A percentile compares a stretch with the other conserved stretches of the same genome.
phyloP scores from a whole-genome alignment of 2,888 invertebrate species.

The Elaeidobius kamerunicus region DNA sequence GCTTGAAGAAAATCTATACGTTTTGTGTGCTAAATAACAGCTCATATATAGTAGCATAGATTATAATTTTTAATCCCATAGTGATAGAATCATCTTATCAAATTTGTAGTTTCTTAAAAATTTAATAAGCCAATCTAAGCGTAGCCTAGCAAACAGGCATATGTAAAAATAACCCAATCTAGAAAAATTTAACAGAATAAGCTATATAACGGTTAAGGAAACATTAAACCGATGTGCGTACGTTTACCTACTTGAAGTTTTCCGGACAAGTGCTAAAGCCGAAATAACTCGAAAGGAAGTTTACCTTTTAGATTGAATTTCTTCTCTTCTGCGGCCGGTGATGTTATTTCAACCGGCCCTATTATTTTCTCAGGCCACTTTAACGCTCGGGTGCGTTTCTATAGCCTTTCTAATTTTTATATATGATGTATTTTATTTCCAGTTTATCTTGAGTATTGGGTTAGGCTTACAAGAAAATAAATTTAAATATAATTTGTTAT shows the following conservation, averaged over 20 bases:
- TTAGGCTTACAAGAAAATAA: neutral
- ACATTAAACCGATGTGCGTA: constrained; percentile 11
- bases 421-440: constrained; percentile 11
- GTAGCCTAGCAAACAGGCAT: too few species aligned
- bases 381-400: constrained; percentile 18
- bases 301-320: constrained; percentile 30
- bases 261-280: constrained; percentile 3
- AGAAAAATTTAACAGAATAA: neutral
- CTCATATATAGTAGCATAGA: too few species aligned
- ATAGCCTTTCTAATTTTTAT: constrained; percentile 14
- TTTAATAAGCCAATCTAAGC: too few species aligned
- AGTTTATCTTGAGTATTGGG: too few species aligned
- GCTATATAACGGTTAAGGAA: constrained; percentile 11
- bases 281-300: constrained; percentile 18
- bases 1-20: too few species aligned
- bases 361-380: constrained; percentile 28
- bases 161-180: neutral
- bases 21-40: too few species aligned
- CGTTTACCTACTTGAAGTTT: constrained; percentile 13
- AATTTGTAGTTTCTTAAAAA: too few species aligned
- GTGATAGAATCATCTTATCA: too few species aligned
- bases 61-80: too few species aligned
- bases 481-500: too few species aligned
- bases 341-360: constrained; percentile 29
- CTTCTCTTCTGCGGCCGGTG: constrained; percentile 13